Base-by-base conservation (phyloP, 1,140 invertebrate genomes). In the Cyclargus thomasi region DNA sequence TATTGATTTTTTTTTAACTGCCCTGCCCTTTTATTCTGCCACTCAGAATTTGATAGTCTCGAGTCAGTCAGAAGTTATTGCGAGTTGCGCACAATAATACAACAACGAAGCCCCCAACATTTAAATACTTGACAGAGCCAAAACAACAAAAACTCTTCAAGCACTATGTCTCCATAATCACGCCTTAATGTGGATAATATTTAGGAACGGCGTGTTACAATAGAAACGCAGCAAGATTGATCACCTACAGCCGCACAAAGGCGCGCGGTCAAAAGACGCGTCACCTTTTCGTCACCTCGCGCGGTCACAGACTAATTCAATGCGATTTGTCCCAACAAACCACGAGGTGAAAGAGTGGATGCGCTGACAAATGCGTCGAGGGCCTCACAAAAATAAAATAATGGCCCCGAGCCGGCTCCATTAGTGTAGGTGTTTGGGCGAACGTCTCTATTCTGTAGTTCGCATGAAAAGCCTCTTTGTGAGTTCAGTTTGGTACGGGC, bases 221-320 rank as follows among this genome's bases (percentile, higher is more conserved):
- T 82, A 76, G 76, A 62, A 70, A 53, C 71, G 53, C 62, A 68
- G 67, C 18, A 87, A 90, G 86, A 90, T 88, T 87, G 79, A 90
- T 90, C 78, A 81, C 85, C 77, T 68, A 74, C 71, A 79, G 74
- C 75, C 76, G 65, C 97, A 99, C 91, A 98, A 85, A 84, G 77
- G 71, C 71, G 75, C 67, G 70, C 75, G 67, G 74, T 72, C 74
- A 70, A 70, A 77, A 79, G 79, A 82, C 81, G 69, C 77, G 80
- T 90, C 87, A 90, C 86, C 88, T 88, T 88, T 87, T 90, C 87
- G 85, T 88, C 86, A 88, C 85, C 88, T 87, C 76, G 78, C 76
- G 78, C 82, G 81, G 74, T 75, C 86, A 88, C 84, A 82, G 85
- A 88, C 86, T 88, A 88, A 90, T 90, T 87, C 83, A 71, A 86